Base-by-base conservation (phyloP, 2,113 vertebrate species). In the Cyphomyrus plagiostoma region DNA sequence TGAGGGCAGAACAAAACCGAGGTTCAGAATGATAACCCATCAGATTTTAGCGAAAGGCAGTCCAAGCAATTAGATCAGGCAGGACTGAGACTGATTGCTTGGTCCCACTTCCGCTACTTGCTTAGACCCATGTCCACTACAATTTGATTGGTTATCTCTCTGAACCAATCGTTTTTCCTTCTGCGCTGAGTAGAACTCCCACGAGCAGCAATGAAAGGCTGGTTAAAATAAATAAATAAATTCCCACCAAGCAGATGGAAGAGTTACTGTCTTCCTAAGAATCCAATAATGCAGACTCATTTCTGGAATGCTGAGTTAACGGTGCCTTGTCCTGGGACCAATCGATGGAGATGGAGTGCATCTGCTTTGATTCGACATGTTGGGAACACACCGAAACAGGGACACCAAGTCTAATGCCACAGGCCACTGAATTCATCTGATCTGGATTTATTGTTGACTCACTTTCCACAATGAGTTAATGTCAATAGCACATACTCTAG, bases 381-480 rank as follows among this genome's bases (percentile, higher is more conserved):
- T 77, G 13, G 26, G 26, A 77, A 35, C 13, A 39, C 35, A 39
- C 74, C 4, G 2, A 70, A 13, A 3, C n/a, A 11, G 23, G 9
- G n/a, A 30, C n/a, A 30, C n/a, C 10, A 0, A 70, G n/a, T 10
- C 6, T 21, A 15, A 80, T 8, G 42, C 74, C 74, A 42, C 70
- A 77, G 30, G 74, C 74, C 17, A 42, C 74, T 87, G 13, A 52
- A 42, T 88, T 82, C 74, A 58, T 88, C 42, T 48, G 21, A 66
- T 88, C 48, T 30, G 30, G 86, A 86, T 87, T 39, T 35, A 45
- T 48, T 46, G 19, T 48, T 7, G 13, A 1, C 30, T 80, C 13
- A 26, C 49, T n/a, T 26, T 26, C 49, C 49, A 11, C 49, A 89
- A 91, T 86, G 86, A 62, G 90, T 15, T 30, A 19, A 90, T 89